Evolutionary conservation across 1,140 invertebrate genomes (phyloP).

Genomic region (Drosophila guanche): DNA sequence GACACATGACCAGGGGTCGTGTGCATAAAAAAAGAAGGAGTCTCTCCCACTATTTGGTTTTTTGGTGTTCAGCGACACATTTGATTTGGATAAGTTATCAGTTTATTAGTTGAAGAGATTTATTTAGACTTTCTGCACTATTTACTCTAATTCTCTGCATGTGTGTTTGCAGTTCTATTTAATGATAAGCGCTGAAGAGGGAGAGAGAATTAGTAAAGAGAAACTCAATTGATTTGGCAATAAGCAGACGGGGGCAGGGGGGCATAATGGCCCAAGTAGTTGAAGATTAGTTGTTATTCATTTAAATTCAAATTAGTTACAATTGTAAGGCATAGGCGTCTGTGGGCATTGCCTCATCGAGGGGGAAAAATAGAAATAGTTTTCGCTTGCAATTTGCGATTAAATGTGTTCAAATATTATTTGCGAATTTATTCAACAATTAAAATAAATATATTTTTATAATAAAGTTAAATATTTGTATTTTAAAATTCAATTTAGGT

Average conservation of each 20-base stretch:
- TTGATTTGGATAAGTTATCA: conserved; percentile 76
- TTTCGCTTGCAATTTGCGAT: too few species aligned
- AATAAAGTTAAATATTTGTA: too few species aligned
- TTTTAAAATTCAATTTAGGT: too few species aligned
- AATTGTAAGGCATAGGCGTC: too few species aligned
- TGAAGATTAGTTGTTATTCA: too few species aligned
- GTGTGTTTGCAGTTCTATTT: conserved; percentile 18
- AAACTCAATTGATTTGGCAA: not conserved
- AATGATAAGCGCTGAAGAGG: conserved; percentile 24
- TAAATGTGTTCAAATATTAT: too few species aligned
- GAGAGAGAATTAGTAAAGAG: not conserved
- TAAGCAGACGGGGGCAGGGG: not conserved
- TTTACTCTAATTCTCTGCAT: conserved; percentile 19
- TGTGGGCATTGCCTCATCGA: too few species aligned
- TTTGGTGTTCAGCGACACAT: conserved; percentile 49
- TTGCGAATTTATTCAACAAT: too few species aligned
- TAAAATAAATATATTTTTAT: too few species aligned
- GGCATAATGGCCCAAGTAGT: not conserved
- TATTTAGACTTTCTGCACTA: conserved; percentile 1
- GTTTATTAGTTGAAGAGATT: conserved; percentile 71
- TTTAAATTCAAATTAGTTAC: too few species aligned
- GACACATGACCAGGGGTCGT: conserved; percentile 23
- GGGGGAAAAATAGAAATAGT: too few species aligned
- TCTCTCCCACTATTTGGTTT: conserved; percentile 35
- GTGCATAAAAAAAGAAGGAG: conserved; percentile 35